Base-by-base conservation (phyloP, 1,140 invertebrate species). In the Aradophagus sp. region DNA sequence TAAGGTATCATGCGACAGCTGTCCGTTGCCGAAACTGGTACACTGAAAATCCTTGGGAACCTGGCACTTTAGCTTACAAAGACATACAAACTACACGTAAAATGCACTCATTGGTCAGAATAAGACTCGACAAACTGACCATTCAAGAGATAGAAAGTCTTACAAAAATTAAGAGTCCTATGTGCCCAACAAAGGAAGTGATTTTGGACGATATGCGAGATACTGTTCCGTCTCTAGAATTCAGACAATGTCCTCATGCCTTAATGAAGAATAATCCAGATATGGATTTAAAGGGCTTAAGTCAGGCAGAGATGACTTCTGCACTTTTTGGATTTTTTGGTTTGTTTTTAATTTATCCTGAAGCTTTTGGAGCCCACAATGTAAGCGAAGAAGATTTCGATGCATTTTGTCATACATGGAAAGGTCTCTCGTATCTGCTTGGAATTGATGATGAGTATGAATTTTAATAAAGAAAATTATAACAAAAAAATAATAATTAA, bases 291-390 rank as follows among this genome's bases (percentile, higher is more conserved):
- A 77, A 11, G 39, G 70, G 17, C 1, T 2, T 87, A 1, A 80
- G 79, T 34, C 95, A 97, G 78, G 88, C 89, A 32, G 94, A 96
- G 63, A 89, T 97, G 88, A 89, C 89, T 0, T 63, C 92, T 0
- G 95, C 95, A 0, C 92, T 92, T 74, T 94, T 92, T 65, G 92
- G 91, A 0, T 96, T 96, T 76, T 89, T 96, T 65, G 93, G 93
- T 0, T 87, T 92, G 19, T 81, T 89, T 0, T 74, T 94, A 0
- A 69, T 92, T 3, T 89, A 88, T 17, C 89, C 91, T 0, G 75
- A 89, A 35, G 77, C 85, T 11, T 87, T 94, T 39, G 92, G 93
- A 0, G 82, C 94, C 1, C 76, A 85, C 14, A 34, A 86, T 8
- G 78, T 77, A 0, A 85, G 80, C 4, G 76, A 87, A 2, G 86